These are phyloP conservation scores for Atethmia centrago DNA, from an alignment of 2,888 invertebrate species.

Conservation along the genomic window DNA sequence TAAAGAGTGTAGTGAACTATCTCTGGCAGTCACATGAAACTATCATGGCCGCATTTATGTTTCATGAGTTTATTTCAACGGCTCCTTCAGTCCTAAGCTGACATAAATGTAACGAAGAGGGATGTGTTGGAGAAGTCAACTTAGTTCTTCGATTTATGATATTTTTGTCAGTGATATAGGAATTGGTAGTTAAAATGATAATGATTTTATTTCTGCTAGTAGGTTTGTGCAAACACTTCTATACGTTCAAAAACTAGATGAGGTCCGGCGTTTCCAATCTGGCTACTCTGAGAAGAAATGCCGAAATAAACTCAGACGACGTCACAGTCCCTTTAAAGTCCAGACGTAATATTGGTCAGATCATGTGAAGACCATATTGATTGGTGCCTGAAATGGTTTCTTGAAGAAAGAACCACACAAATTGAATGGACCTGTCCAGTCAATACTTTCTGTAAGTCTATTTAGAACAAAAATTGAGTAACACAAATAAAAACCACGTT, in stretches of 20 bases:
- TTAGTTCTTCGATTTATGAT: conserved; percentile 31
- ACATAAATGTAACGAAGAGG: conserved; percentile 44
- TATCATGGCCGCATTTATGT: conserved; percentile 67
- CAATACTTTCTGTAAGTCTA: neutral
- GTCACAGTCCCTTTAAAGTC: too few species aligned
- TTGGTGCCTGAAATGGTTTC: too few species aligned
- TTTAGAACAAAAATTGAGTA: neutral
- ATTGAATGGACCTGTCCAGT: too few species aligned
- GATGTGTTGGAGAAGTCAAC: conserved; percentile 24
- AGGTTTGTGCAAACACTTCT: too few species aligned
- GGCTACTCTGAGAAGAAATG: too few species aligned
- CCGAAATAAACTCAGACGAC: too few species aligned
- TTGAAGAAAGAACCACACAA: too few species aligned
- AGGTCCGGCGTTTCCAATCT: too few species aligned
- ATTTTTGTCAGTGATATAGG: neutral
- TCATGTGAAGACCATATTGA: too few species aligned
- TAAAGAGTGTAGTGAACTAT: conserved; percentile 71
- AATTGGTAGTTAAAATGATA: neutral
- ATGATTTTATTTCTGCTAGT: too few species aligned
- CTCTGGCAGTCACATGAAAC: conserved; percentile 55
- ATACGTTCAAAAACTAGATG: too few species aligned
- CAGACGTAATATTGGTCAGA: too few species aligned
- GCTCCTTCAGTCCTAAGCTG: conserved; percentile 39
- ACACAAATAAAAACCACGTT: neutral
- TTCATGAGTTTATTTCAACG: conserved; percentile 69